phyloP scores from a whole-genome alignment of 2,888 invertebrate species.

The Sturmia bella region DNA sequence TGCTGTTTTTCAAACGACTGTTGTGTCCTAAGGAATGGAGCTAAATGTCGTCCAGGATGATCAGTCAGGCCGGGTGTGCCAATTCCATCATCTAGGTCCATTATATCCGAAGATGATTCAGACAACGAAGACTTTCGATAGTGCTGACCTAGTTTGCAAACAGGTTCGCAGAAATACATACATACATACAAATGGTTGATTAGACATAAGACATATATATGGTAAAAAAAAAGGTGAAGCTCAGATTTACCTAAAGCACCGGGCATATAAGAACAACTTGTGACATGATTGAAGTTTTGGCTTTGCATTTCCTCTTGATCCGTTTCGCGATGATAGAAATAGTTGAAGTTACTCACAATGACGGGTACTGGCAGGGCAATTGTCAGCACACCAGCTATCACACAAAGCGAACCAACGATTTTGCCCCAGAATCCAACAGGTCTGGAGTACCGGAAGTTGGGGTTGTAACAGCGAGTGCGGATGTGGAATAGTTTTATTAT shows the following conservation, averaged over 20 bases:
- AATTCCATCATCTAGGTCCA: conserved; percentile 95
- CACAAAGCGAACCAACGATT: conserved; percentile 98
- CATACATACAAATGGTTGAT: background rate
- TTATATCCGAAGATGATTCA: conserved; percentile 94
- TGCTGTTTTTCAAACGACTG: conserved; percentile 81
- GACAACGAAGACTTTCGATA: conserved; percentile 93
- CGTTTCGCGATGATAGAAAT: conserved; percentile 99
- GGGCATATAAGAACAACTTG: conserved; percentile 97
- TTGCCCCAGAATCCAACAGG: conserved; percentile 99
- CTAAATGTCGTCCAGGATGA: conserved; percentile 81
- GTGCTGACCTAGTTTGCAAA: conserved; percentile 87
- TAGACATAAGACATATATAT: background rate
- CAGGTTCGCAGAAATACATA: background rate
- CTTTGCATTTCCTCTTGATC: conserved; percentile 99
- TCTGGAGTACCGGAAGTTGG: conserved; percentile 83
- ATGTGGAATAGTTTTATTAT: conserved; percentile 44
- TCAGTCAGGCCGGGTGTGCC: conserved; percentile 82
- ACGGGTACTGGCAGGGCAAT: conserved; percentile 99
- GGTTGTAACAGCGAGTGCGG: conserved; percentile 10
- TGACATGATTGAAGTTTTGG: conserved; percentile 98
- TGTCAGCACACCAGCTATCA: conserved; percentile 99
- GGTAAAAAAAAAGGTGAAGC: conserved; percentile 53
- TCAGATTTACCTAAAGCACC: conserved; percentile 90
- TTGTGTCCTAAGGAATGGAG: conserved; percentile 82
- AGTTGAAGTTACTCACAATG: conserved; percentile 99